Evolutionary conservation across 2,888 invertebrate genomes (phyloP).

Genomic region (Melikaiella ostensackeni): DNA sequence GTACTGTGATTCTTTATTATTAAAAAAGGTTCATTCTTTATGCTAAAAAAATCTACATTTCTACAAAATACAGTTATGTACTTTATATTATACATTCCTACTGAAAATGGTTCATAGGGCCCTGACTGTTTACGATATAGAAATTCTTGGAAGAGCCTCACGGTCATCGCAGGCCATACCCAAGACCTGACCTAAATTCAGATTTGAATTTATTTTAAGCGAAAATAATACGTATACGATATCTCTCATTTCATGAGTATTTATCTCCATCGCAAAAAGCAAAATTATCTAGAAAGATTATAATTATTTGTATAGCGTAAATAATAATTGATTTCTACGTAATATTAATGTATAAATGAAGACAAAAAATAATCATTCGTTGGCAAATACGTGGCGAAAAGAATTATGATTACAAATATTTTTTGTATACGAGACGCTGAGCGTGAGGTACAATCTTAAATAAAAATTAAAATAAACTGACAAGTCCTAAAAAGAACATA

Average conservation of each 20-base stretch:
- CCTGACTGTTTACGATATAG: no score
- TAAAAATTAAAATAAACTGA: conserved; percentile 17
- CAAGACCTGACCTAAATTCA: no score
- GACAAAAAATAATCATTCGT: conserved; percentile 73
- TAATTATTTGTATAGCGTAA: conserved; percentile 70
- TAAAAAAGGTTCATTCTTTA: no score
- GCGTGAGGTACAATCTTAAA: conserved; percentile 52
- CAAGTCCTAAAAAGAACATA: conserved; percentile 12
- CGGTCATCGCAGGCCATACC: conserved; percentile 73
- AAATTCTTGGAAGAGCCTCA: no score
- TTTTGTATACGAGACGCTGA: conserved; percentile 75
- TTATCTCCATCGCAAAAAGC: conserved; percentile 60
- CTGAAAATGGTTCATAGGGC: no score
- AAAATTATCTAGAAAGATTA: conserved; percentile 75
- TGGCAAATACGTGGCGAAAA: conserved; percentile 77
- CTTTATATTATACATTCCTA: no score
- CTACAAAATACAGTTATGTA: no score
- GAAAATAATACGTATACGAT: neutral
- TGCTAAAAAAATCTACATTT: no score
- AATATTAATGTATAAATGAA: conserved; percentile 70
- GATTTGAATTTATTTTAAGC: no score
- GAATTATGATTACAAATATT: conserved; percentile 71
- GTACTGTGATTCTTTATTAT: no score
- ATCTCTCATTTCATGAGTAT: conserved; percentile 12
- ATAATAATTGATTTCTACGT: conserved; percentile 71